Evolutionary conservation across 2,888 invertebrate genomes (phyloP).

Genomic region (Keiferia lycopersicella): DNA sequence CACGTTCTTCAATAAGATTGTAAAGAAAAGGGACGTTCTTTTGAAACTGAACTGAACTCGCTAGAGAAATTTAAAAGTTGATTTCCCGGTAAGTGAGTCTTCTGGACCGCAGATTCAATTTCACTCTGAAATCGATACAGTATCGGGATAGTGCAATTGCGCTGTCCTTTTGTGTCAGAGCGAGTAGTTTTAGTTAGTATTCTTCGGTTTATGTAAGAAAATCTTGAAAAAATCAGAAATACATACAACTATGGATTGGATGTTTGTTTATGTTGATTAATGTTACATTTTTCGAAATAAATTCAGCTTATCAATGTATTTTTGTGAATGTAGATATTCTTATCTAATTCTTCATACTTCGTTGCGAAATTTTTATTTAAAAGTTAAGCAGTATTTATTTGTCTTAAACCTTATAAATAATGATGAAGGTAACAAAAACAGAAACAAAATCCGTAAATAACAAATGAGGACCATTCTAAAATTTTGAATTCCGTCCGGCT

Average conservation of each 20-base stretch:
- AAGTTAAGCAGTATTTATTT: too few relatives aligned
- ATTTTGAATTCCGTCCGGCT: neutral
- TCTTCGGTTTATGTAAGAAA: too few relatives aligned
- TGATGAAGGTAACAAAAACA: neutral
- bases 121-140: neutral
- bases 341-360: too few relatives aligned
- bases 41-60: slow-evolving; percentile 7
- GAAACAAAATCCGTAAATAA: neutral
- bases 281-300: too few relatives aligned
- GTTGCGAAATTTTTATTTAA: too few relatives aligned
- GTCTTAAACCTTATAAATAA: too few relatives aligned
- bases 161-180: neutral
- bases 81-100: slow-evolving; percentile 6
- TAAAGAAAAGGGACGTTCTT: neutral
- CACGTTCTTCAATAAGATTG: neutral
- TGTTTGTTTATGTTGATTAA: too few relatives aligned
- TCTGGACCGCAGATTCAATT: slow-evolving; percentile 9
- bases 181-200: too few relatives aligned
- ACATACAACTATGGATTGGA: too few relatives aligned
- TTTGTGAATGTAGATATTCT: too few relatives aligned
- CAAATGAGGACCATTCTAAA: neutral
- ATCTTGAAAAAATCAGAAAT: neutral
- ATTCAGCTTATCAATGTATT: too few relatives aligned
- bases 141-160: neutral
- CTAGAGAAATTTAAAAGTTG: slow-evolving; percentile 11